Evolutionary conservation across 2,797 vertebrate genomes (phyloP).

Genomic region (Iguana delicatissima): DNA sequence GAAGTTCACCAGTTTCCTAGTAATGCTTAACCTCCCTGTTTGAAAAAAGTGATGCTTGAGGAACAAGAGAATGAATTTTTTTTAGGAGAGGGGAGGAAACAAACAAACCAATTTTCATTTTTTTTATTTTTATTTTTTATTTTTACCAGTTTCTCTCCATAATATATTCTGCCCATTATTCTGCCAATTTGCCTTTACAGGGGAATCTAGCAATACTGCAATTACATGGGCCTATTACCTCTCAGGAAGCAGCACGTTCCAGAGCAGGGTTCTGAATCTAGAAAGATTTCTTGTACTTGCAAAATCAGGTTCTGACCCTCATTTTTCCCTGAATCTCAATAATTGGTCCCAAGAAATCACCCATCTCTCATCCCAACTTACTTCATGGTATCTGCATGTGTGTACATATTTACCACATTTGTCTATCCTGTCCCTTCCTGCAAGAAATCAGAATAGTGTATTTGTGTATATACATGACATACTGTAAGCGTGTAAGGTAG

Average conservation of each 20-base stretch:
- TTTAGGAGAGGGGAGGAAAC: too few relatives aligned
- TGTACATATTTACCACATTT: not conserved
- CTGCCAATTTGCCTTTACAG: not conserved
- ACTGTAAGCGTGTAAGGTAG: not conserved
- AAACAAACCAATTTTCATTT: too few relatives aligned
- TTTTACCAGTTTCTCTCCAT: not conserved
- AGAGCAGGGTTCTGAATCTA: not conserved
- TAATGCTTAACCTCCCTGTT: constrained; percentile 44
- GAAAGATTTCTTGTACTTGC: not conserved
- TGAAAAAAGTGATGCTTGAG: not conserved
- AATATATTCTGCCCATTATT: not conserved
- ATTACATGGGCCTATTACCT: not conserved
- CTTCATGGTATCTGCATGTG: not conserved
- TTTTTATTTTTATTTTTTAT: too few relatives aligned
- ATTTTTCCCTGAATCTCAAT: not conserved
- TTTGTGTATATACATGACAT: not conserved
- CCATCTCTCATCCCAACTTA: not conserved
- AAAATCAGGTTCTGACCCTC: not conserved
- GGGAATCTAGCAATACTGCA: not conserved
- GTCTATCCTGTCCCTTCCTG: not conserved
- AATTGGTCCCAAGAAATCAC: not conserved
- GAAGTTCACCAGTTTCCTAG: constrained; percentile 53
- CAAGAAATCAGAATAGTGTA: not conserved
- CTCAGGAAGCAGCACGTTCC: not conserved
- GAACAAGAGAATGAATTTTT: not conserved